Conservation (phyloP, 2,888 invertebrate species). For the Fabriciana adippe region DNA sequence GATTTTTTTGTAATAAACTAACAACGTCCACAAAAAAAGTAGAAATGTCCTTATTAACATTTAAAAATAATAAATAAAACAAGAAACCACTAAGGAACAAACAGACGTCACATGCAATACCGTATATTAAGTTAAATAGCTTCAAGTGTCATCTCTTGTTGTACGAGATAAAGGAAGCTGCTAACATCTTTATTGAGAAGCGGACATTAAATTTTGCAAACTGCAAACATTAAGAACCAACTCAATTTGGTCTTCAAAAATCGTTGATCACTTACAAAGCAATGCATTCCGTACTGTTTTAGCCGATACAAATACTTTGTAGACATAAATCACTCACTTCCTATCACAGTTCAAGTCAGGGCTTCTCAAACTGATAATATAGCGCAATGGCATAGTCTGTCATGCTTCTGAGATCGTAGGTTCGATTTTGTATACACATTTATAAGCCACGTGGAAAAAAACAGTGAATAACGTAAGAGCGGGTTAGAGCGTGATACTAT, state of each 20-base stretch:
- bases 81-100: neutral
- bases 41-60: too few relatives aligned
- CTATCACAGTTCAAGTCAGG: constrained; percentile 60
- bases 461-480: too few relatives aligned
- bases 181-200: constrained; percentile 9
- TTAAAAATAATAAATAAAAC: too few relatives aligned
- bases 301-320: constrained; percentile 31
- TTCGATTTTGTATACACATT: too few relatives aligned
- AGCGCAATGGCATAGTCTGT: neutral
- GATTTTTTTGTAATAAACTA: too few relatives aligned
- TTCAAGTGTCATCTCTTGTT: neutral
- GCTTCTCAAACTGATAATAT: constrained; percentile 9
- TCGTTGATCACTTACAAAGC: constrained; percentile 24
- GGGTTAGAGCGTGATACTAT: too few relatives aligned
- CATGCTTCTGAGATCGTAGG: too few relatives aligned
- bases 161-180: neutral
- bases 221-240: constrained; percentile 22
- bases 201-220: neutral
- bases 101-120: constrained; percentile 9
- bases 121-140: neutral
- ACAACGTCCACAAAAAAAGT: too few relatives aligned
- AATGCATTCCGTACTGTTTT: constrained; percentile 32
- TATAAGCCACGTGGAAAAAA: too few relatives aligned
- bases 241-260: constrained; percentile 19
- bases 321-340: constrained; percentile 66